Evolutionary conservation across 2,113 vertebrate species (phyloP), one percentile per base, ranked within the genome.

Genomic region (Eptatretus burgeri): DNA sequence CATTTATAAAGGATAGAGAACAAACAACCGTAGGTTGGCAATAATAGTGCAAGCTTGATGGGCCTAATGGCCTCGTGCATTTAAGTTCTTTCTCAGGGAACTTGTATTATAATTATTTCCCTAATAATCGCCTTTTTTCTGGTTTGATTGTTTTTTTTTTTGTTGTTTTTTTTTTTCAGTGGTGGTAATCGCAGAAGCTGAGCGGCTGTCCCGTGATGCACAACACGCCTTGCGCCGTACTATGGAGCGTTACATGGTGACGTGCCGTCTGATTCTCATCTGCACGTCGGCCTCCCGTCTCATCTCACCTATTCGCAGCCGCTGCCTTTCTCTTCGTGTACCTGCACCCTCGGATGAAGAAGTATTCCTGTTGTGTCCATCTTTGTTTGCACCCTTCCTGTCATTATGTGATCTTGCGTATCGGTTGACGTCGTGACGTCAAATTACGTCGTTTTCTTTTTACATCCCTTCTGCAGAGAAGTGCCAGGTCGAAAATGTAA

Each of bases 171-270:
- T 60, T 9, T 10, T 63, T 67, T 65, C 73, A 98, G 91, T 98
- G 72, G 86, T 98, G 14, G 68, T 98, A 68, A 70, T 98, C 68
- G 93, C 86, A 1, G 91, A 98, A 69, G 86, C 91, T 13, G 91
- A 96, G 74, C 81, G 83, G 71, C 83, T 98, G 64, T 88, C 84
- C 2, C 95, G 84, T 72, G 91, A 98, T 0, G 91, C 88, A 56
- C 91, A 98, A 69, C 91, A 98, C 65, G 89, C 91, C 51, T 72
- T 98, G 75, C 78, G 88, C 50, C 82, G 91, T 63, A 96, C 91
- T 1, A 98, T 98, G 91, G 91, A 98, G 67, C 95, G 95, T 67
- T 94, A 98, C 66, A 93, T 93, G 88, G 69, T 76, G 1, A 93
- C 86, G 63, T 98, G 91, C 73, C 79, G 91, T 4, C 66, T 98